Conservation (phyloP, 2,888 invertebrate species). For the Tiliacea aurago region DNA sequence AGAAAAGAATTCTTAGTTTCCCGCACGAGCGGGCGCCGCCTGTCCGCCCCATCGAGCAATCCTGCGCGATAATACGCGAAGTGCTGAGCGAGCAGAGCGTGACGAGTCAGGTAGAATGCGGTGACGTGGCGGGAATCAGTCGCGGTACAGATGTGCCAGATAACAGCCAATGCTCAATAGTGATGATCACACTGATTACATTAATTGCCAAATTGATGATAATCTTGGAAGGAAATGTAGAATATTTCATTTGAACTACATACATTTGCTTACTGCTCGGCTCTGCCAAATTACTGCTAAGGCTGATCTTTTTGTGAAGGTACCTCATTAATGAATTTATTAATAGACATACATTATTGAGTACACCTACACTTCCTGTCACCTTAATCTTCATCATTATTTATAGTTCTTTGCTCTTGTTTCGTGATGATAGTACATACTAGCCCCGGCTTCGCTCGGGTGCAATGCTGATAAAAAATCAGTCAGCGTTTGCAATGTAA, state of each 20-base stretch:
- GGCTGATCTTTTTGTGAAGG: not conserved
- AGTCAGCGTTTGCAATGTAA: too few relatives aligned
- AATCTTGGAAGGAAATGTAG: not conserved
- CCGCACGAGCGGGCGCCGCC: conserved; percentile 35
- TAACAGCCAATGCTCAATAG: not conserved
- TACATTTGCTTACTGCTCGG: not conserved
- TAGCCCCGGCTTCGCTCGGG: too few relatives aligned
- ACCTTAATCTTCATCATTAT: not conserved
- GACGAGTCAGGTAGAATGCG: conserved; percentile 7
- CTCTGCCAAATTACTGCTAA: not conserved
- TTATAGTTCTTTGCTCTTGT: too few relatives aligned
- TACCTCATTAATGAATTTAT: not conserved
- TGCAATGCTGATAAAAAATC: too few relatives aligned
- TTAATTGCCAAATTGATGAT: conserved; percentile 5
- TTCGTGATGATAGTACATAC: too few relatives aligned
- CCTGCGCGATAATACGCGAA: conserved; percentile 37
- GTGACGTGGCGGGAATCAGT: conserved; percentile 1
- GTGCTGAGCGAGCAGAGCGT: conserved; percentile 42
- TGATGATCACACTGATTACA: conserved; percentile 14
- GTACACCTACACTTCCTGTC: not conserved
- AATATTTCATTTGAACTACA: not conserved
- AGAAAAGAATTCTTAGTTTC: conserved; percentile 8
- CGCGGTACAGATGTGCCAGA: conserved; percentile 15
- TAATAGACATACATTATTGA: too few relatives aligned
- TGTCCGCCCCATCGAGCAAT: conserved; percentile 34